Evolutionary conservation across 2,797 vertebrate species (phyloP), one percentile per base, ranked within the genome.

Genomic region (Phalanger gymnotis): DNA sequence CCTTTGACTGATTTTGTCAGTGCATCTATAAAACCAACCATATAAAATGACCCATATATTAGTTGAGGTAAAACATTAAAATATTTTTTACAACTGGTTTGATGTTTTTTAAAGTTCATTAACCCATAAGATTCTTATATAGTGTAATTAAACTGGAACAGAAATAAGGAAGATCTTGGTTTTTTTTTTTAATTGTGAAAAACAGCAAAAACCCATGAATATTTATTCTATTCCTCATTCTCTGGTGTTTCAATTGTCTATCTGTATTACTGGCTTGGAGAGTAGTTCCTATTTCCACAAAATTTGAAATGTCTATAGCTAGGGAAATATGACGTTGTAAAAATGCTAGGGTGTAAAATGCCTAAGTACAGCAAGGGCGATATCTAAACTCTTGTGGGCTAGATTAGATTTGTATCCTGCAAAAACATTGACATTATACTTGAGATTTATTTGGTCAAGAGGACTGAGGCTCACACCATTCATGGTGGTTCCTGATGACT

Each of bases 211-310:
- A 40, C 5, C 66, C 7, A 81, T 81, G 0, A 14, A 25, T 40
- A 57, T 54, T 61, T 92, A 54, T 93, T 25, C 54, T 90, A 56
- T 0, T 92, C 90, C 28, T 73, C 5, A 92, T 5, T 57, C n/a
- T 25, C 16, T 81, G 3, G 0, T 57, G 0, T 31, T 95, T 73
- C 89, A 56, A 30, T 55, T 73, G 40, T 90, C 47, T 92, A 51
- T 61, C 16, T 93, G 30, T 47, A 81, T 5, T 53, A 73, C 1
- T 56, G 55, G 1, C 13, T 13, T 90, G 31, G 90, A 4, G 95
- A 58, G 54, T 58, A 90, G 54, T 56, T 94, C 93, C 53, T 40
- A 90, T 89, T 61, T 90, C 19, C 28, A 95, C 27, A 95, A 57
- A 90, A 96, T 28, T 16, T 51, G 5, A 91, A 92, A 31, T 66